Conservation (phyloP, 1,140 invertebrate genomes). For the Lepidotrigona ventralis region DNA sequence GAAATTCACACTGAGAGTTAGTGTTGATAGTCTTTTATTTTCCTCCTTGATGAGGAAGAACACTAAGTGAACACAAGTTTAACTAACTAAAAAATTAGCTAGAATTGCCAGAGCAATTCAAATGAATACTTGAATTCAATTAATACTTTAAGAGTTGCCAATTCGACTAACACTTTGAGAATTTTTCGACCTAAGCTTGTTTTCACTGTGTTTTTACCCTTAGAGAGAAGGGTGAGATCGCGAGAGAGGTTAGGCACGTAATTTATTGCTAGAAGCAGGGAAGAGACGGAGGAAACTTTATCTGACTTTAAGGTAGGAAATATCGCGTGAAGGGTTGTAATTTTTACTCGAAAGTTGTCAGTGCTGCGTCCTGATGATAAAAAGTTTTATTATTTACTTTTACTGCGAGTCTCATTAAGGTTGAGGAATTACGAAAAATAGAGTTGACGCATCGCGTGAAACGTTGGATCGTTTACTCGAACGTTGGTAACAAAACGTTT, state of each 20-base stretch:
- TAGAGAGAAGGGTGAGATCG: accelerated
- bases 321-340: neutral
- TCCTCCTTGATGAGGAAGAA: too few relatives aligned
- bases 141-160: too few relatives aligned
- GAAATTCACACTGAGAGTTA: neutral
- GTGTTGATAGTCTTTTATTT: neutral
- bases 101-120: too few relatives aligned
- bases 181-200: neutral
- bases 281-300: neutral
- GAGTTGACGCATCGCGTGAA: too few relatives aligned
- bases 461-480: neutral
- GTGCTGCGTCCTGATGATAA: neutral
- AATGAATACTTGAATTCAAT: too few relatives aligned
- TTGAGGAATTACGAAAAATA: neutral
- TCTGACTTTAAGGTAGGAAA: neutral
- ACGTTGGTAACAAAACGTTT: too few relatives aligned
- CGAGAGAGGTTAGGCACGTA: neutral
- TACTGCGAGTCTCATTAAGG: neutral
- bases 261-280: neutral
- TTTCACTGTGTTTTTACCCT: neutral
- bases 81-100: too few relatives aligned
- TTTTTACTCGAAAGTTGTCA: constrained; percentile 10
- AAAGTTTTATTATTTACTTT: neutral
- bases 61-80: too few relatives aligned
- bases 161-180: too few relatives aligned